Base-by-base conservation (phyloP, 30 jellyfish, hydroid and myxozoan genomes). In the Rhopilema esculentum region DNA sequence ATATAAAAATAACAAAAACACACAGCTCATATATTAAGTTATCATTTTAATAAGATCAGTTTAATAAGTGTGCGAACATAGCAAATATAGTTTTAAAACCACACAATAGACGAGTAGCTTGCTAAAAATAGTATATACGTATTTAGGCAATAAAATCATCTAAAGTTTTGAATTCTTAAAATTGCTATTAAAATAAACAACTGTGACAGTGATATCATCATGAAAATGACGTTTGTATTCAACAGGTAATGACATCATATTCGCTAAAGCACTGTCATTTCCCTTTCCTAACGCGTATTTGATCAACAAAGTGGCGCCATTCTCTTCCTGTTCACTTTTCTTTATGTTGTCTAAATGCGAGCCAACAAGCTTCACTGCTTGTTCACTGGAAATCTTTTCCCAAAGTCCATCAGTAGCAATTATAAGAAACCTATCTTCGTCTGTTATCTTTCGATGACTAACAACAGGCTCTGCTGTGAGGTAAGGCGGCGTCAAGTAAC, bases 371-470 rank as follows among this genome's bases (percentile, higher is more conserved):
- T 74, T 75, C 1, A 94, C 99, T 23, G 99, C 99, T 8, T 66
- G 62, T 15, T 94, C 99, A 79, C 91, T 94, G 19, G 97, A 84
- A 27, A 94, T 77, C 50, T 89, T 76, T 29, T 94, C 99, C 99
- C 99, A 94, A 73, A 94, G 77, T 1, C 99, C 99, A 75, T 94
- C 99, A 49, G 97, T 64, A 9, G 99, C 99, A 6, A 94, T 33
- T 22, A 94, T 94, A 64, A 94, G 30, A 68, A 94, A 94, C 50
- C 85, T 84, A 72, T 94, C 99, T 68, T 90, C 91, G 0, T 66
- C 66, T 22, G 95, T 77, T 20, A 94, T 49, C 50, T 49, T 52
- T 51, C 92, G 89, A 74, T 80, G 90, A 23, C 81, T 78, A 27
- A 94, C 87, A 25, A 83, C 97, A 6, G 99, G 99, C 69, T 89